These are phyloP conservation scores for Peromyscus melanophrys DNA, from an alignment of 2,797 vertebrate genomes.

Conservation along the genomic window DNA sequence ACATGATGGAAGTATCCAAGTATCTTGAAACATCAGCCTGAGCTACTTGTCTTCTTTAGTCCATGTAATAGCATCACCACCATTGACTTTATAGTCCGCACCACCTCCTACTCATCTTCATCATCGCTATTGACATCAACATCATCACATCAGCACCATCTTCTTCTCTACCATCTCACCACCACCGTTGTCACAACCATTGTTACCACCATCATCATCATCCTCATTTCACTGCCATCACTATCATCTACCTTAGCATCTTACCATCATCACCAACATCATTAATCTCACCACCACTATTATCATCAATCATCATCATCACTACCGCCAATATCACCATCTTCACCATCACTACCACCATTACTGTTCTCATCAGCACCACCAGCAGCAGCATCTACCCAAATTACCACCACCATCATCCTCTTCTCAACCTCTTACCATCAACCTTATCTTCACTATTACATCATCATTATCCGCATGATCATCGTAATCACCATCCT, in stretches of 20 bases:
- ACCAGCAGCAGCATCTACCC: not conserved
- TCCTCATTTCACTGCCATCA: too few relatives aligned
- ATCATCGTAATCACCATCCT: not conserved
- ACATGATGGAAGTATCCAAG: accelerated
- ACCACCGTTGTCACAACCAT: too few relatives aligned
- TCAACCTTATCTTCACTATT: not conserved
- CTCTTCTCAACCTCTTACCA: not conserved
- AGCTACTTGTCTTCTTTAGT: not conserved
- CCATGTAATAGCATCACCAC: too few relatives aligned
- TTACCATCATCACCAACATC: not conserved
- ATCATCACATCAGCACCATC: not conserved
- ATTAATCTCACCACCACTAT: not conserved
- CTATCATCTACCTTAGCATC: not conserved
- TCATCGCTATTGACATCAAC: not conserved
- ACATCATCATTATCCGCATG: too few relatives aligned
- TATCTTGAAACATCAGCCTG: too few relatives aligned
- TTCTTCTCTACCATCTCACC: not conserved
- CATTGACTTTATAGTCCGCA: not conserved
- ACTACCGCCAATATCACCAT: not conserved
- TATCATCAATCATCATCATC: not conserved
- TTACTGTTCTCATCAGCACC: not conserved
- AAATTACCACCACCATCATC: not conserved
- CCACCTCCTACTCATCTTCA: not conserved
- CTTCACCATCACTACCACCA: not conserved
- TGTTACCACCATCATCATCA: not conserved